Percentiles rank a stretch among this genome's conserved stretches.
Conservation (phyloP, 2,113 vertebrate genomes). For the Ciconia maguari region DNA sequence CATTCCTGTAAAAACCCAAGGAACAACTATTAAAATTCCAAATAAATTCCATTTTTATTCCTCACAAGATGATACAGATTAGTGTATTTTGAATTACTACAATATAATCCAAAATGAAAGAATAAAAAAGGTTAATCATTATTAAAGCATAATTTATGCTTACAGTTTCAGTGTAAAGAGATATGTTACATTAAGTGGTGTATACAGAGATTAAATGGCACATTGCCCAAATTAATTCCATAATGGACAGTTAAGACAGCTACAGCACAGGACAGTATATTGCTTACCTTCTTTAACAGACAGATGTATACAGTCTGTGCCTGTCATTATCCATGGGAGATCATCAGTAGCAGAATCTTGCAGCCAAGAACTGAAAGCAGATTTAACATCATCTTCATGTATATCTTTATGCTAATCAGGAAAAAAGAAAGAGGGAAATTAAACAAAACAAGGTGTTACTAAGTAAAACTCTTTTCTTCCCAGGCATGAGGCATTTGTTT, state of each 20-base stretch:
- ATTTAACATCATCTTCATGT: slow-evolving; percentile 79
- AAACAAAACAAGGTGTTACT: neutral
- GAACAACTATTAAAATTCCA: neutral
- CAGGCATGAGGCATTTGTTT: neutral
- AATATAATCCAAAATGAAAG: neutral
- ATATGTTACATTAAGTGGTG: neutral
- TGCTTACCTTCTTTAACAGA: slow-evolving; percentile 77
- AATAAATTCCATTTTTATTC: neutral
- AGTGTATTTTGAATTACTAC: neutral
- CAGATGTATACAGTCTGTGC: slow-evolving; percentile 75
- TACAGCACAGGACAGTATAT: neutral
- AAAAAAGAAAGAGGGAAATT: neutral
- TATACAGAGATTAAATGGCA: neutral
- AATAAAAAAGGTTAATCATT: neutral
- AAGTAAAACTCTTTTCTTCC: neutral
- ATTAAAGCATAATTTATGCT: neutral
- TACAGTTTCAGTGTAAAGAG: neutral
- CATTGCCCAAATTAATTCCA: neutral
- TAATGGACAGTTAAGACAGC: neutral
- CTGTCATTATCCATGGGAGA: slow-evolving; percentile 79
- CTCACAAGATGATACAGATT: neutral
- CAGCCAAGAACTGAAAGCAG: slow-evolving; percentile 85
- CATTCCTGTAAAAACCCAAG: slow-evolving; percentile 63
- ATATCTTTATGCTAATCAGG: slow-evolving; percentile 71
- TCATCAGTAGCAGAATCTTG: slow-evolving; percentile 77